These are phyloP conservation scores for Globicephala melas DNA, from an alignment of 2,113 vertebrate species.

Conservation along the genomic window DNA sequence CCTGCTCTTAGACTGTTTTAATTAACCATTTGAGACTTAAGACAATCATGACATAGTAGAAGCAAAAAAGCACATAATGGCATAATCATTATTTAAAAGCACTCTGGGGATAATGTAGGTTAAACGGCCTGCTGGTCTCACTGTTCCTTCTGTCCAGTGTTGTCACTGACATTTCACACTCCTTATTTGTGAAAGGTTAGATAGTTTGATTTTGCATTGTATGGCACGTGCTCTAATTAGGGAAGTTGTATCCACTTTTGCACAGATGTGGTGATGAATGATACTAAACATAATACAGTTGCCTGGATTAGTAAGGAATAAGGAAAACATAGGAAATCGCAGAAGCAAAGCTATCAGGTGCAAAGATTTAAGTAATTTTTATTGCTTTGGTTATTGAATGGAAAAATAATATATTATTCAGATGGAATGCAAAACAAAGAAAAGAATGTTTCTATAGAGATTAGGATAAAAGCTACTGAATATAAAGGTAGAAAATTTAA, in stretches of 20 bases:
- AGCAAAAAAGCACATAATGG: constrained; percentile 54
- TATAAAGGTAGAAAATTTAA: not conserved
- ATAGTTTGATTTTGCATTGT: constrained; percentile 9
- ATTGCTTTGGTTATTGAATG: not conserved
- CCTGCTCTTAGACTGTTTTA: constrained; percentile 72
- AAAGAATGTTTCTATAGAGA: not conserved
- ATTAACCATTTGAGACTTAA: constrained; percentile 72
- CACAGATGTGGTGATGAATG: not conserved
- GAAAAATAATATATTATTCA: not conserved
- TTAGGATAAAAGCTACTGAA: not conserved
- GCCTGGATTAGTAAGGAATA: constrained; percentile 18
- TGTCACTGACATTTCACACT: constrained; percentile 63
- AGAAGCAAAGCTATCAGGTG: not conserved
- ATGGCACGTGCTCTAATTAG: not conserved
- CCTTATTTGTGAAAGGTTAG: constrained; percentile 50
- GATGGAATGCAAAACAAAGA: not conserved
- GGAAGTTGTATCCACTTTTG: not conserved
- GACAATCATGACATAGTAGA: constrained; percentile 66
- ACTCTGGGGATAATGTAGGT: constrained; percentile 43
- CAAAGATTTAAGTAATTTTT: not conserved
- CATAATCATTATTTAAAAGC: constrained; percentile 76
- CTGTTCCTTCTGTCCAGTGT: constrained; percentile 48
- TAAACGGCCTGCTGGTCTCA: constrained; percentile 64
- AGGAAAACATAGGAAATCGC: not conserved
- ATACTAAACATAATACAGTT: constrained; percentile 11